Base-by-base conservation (phyloP, 2,113 vertebrate species). In the Centropristis striata region DNA sequence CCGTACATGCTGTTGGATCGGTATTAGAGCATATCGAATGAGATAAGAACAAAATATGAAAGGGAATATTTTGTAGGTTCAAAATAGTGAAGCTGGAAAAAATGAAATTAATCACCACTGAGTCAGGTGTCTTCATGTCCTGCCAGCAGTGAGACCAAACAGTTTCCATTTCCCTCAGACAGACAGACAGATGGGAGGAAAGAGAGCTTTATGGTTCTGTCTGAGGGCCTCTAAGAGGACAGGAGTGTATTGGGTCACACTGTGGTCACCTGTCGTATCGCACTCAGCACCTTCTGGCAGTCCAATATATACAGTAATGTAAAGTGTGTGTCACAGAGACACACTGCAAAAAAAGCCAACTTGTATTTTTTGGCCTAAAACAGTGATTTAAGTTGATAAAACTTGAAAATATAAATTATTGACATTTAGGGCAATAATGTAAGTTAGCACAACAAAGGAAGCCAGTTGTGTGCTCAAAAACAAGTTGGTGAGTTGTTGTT, bases 161-260 rank as follows among this genome's bases (percentile, higher is more conserved):
- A 42, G 20, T 82, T 73, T 88, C 54, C 28, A 64, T 79, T 58
- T 75, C 70, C 32, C 59, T 49, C 63, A 58, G 18, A 42, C 21
- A 57, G 32, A 18, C 8, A 49, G 51, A 25, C n/a, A 18, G 12
- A 15, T 2, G 4, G 25, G 25, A n/a, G 11, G 2, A 59, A 37
- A 68, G 61, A n/a, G 13, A 71, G 66, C 32, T 71, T 81, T 60
- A 78, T 59, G 37, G 51, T 55, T 73, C 63, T 83, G 81, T 81
- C 27, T 32, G 7, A 67, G 20, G 47, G 44, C 49, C 66, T 69
- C 37, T 23, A 23, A 15, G 21, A 54, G 50, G 58, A 42, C 13
- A 18, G 5, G 5, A 12, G 64, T 36, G 2, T 27, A 47, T 10
- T 47, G 39, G 68, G 58, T 82, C 42, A 78, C 36, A 61, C 21